A percentile compares a stretch with the other conserved stretches of the same genome.
Conservation (phyloP, 1,140 invertebrate genomes). For the Anadara kagoshimensis region DNA sequence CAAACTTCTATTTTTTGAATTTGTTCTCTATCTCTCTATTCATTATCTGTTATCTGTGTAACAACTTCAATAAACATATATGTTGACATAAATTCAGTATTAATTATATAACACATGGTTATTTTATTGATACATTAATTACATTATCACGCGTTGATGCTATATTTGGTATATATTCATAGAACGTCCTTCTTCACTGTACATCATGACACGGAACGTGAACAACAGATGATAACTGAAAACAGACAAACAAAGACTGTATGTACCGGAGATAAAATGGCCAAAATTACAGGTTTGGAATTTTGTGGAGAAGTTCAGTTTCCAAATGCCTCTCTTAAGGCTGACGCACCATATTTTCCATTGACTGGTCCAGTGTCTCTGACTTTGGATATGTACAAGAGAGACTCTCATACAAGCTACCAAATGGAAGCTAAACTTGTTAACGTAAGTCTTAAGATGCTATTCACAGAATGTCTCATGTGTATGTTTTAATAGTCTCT, state of each 20-base stretch:
- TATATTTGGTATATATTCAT: conserved; percentile 43
- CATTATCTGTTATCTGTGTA: no score
- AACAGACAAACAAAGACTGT: conserved; percentile 79
- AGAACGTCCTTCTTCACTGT: conserved; percentile 65
- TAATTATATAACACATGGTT: no score
- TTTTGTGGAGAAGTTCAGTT: conserved; percentile 86
- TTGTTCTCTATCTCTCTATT: no score
- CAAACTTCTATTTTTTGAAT: no score
- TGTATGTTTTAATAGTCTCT: background rate
- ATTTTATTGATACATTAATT: no score
- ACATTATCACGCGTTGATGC: background rate
- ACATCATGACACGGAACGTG: conserved; percentile 47
- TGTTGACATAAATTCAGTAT: no score
- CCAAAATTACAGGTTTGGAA: conserved; percentile 84
- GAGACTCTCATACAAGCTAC: conserved; percentile 78
- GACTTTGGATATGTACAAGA: conserved; percentile 85
- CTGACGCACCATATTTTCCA: conserved; percentile 81
- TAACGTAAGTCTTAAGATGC: conserved; percentile 42
- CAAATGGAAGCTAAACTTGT: conserved; percentile 65
- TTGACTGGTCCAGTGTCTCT: conserved; percentile 87
- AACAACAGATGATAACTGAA: conserved; percentile 59
- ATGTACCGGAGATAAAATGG: conserved; percentile 65
- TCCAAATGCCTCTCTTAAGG: conserved; percentile 79
- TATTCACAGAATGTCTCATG: background rate
- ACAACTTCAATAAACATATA: no score